Evolutionary conservation across 2,797 vertebrate genomes (phyloP).

Genomic region (Otolemur crassicaudatus): DNA sequence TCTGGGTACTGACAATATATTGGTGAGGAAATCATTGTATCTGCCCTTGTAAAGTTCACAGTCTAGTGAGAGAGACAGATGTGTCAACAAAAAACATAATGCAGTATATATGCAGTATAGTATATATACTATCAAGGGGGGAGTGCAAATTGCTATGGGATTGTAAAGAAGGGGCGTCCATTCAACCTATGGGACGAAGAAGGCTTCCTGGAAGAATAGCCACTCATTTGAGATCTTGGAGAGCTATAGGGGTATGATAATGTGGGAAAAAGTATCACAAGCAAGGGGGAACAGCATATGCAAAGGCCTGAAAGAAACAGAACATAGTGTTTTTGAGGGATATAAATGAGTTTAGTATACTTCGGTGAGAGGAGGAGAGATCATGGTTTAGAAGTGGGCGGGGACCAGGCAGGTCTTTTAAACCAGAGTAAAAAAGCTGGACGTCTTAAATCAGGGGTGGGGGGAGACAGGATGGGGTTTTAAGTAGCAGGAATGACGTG

Average conservation of each 20-base stretch:
- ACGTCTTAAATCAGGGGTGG: background rate
- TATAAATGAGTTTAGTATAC: no score
- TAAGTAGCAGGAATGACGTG: background rate
- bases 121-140: background rate
- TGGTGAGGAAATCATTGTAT: background rate
- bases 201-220: background rate
- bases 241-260: background rate
- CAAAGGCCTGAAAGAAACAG: background rate
- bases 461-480: background rate
- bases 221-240: background rate
- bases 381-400: background rate
- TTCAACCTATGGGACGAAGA: background rate
- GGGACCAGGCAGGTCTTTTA: background rate
- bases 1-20: background rate
- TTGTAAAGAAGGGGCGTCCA: background rate
- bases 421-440: background rate
- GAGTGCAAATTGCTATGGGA: background rate
- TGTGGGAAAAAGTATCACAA: background rate
- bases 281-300: background rate
- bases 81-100: background rate
- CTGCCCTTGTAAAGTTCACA: background rate
- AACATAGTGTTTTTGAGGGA: background rate
- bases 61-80: background rate
- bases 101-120: background rate
- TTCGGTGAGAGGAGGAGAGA: background rate